Evolutionary conservation across 2,888 invertebrate species (phyloP), one percentile per base, ranked within the genome.

Genomic region (Aspidiotus rigidus): DNA sequence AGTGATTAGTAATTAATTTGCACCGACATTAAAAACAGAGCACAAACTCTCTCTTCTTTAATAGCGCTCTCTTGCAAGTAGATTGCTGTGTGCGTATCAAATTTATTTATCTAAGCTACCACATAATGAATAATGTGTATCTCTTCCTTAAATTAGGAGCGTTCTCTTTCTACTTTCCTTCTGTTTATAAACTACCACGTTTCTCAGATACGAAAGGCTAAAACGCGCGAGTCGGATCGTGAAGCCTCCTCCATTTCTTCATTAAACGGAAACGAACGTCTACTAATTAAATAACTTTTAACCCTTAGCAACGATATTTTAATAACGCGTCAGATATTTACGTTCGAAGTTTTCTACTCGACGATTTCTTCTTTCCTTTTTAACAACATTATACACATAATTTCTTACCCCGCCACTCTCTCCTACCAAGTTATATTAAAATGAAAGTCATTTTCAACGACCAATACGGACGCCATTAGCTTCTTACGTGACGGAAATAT

Each of bases 271-370:
- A 66, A 66, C 66, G 59, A 56, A 55, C 66, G 40, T 66, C 17
- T 59, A 9, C 53, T 66, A 66, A 66, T 66, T 66, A 59, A 66
- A 66, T 66, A 66, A 66, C 59, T 66, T 64, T 66, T 66, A 66
- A 66, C 66, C 66, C 66, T 59, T 44, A 28, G 28, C 28, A 28
- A 57, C 60, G 66, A 66, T 66, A 66, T 66, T 60, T 28, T 60
- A 66, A 59, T 59, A 66, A 66, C 59, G 44, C 42, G 42, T 59
- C 28, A 66, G 66, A 28, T 28, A 66, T 66, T 66, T 66, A 66
- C 66, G 66, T 59, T 44, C 49, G 42, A 66, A 66, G 66, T 66
- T 66, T 66, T 66, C 59, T 59, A 66, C 66, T 10, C 49, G 59
- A 28, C 28, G 28, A 28, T 28, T 28, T 28, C 28, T 28, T 28